These are phyloP conservation scores for Pseudopleuronectes americanus DNA, from an alignment of 2,797 vertebrate genomes.

Conservation along the genomic window DNA sequence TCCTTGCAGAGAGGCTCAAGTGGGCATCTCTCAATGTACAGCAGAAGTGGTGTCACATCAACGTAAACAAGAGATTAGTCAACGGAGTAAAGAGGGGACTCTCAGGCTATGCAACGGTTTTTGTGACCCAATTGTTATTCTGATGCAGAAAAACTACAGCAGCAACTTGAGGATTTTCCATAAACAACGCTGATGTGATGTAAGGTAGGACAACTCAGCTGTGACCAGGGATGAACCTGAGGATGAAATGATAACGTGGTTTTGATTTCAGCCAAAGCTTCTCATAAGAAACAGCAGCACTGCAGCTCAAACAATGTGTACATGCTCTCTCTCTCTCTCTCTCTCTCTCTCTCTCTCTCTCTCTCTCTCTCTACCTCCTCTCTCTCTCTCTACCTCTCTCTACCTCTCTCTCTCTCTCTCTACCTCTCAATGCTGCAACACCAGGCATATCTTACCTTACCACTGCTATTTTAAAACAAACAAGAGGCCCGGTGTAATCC, in stretches of 20 bases:
- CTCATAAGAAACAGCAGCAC: slow-evolving; percentile 31
- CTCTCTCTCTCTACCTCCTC: not conserved
- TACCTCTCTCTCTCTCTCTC: not conserved
- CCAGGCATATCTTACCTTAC: slow-evolving; percentile 38
- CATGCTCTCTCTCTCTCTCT: not conserved
- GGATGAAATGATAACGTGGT: slow-evolving; percentile 1
- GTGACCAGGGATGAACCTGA: slow-evolving; percentile 12
- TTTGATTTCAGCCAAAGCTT: slow-evolving; percentile 24
- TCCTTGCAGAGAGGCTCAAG: slow-evolving; percentile 6
- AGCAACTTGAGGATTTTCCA: slow-evolving; percentile 2
- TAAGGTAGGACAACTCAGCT: not conserved
- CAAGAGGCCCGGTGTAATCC: slow-evolving; percentile 62
- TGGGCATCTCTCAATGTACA: slow-evolving; percentile 16
- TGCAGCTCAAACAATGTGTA: slow-evolving; percentile 42
- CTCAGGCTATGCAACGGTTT: not conserved
- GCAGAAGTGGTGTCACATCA: not conserved
- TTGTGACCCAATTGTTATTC: not conserved
- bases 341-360: slow-evolving; percentile 5
- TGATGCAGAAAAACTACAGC: not conserved
- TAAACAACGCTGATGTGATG: slow-evolving; percentile 8
- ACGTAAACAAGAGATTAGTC: slow-evolving; percentile 3
- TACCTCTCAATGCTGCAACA: slow-evolving; percentile 13
- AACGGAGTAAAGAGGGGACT: not conserved
- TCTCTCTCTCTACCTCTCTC: not conserved
- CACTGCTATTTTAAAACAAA: slow-evolving; percentile 52